Evolutionary conservation across 2,888 invertebrate species (phyloP).

Genomic region (Notocelia uddmanniana): DNA sequence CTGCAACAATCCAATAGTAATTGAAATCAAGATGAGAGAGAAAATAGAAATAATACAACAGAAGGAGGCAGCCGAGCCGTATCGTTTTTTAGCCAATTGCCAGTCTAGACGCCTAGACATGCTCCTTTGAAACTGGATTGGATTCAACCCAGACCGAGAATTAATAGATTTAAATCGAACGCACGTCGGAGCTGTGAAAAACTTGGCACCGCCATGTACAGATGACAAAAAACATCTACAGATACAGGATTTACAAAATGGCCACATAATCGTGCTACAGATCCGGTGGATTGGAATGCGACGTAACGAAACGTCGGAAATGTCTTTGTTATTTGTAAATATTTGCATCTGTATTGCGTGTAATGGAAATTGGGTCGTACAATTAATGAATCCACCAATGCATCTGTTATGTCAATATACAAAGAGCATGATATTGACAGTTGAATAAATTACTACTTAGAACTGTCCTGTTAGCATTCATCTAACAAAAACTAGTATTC

Average conservation of each 20-base stretch:
- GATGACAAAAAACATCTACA: slow-evolving; percentile 23
- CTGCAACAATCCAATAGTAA: slow-evolving; percentile 11
- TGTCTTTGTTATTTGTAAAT: slow-evolving; percentile 7
- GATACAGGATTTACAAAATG: neutral
- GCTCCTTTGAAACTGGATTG: slow-evolving; percentile 67
- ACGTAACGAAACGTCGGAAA: neutral
- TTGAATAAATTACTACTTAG: too few relatives aligned
- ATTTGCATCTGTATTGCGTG: neutral
- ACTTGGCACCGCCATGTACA: slow-evolving; percentile 35
- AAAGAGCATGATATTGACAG: neutral
- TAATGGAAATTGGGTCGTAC: slow-evolving; percentile 9
- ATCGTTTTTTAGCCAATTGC: slow-evolving; percentile 50
- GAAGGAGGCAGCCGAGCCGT: slow-evolving; percentile 33
- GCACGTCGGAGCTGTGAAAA: slow-evolving; percentile 56
- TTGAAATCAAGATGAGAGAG: slow-evolving; percentile 18
- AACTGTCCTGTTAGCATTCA: neutral
- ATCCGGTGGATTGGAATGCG: neutral
- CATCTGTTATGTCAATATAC: slow-evolving; percentile 6
- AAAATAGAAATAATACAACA: slow-evolving; percentile 41
- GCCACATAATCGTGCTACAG: neutral
- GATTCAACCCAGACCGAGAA: slow-evolving; percentile 62
- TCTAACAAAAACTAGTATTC: neutral
- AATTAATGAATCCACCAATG: slow-evolving; percentile 4
- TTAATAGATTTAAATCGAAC: slow-evolving; percentile 72
- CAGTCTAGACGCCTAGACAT: slow-evolving; percentile 75